Evolutionary conservation across 2,797 vertebrate species (phyloP).

Genomic region (Alosa sapidissima): DNA sequence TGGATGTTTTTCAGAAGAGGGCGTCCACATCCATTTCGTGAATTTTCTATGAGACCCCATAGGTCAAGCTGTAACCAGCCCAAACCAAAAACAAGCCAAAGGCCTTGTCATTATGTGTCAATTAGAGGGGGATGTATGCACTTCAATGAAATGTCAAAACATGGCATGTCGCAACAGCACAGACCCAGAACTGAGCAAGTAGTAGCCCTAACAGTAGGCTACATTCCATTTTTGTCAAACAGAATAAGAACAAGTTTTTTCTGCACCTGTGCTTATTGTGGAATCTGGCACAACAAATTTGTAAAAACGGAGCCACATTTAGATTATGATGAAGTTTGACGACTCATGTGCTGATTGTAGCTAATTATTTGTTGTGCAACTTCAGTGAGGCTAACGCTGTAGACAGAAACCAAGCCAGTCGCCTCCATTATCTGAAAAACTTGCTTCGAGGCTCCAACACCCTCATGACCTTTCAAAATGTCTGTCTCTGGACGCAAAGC

Average conservation of each 20-base stretch:
- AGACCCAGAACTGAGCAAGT: neutral
- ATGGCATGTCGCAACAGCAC: neutral
- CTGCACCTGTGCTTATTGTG: neutral
- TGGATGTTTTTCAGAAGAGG: neutral
- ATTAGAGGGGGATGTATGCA: neutral
- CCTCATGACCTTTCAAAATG: conserved; percentile 27
- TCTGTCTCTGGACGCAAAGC: conserved; percentile 25
- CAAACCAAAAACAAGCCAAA: neutral
- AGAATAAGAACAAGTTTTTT: neutral
- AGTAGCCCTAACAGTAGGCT: no score
- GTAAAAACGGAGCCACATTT: neutral
- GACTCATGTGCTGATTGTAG: neutral
- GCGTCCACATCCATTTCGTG: neutral
- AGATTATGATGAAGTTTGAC: neutral
- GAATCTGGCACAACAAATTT: neutral
- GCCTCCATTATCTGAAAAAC: conserved; percentile 17
- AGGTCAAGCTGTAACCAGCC: neutral
- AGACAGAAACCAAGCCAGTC: neutral
- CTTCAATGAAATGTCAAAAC: conserved; percentile 9
- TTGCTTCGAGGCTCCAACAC: conserved; percentile 10
- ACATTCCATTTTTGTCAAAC: neutral
- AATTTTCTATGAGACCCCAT: neutral
- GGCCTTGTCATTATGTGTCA: neutral
- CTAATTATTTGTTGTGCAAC: neutral
- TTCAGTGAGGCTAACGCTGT: neutral